phyloP scores from a whole-genome alignment of 2,113 vertebrate genomes.

The Rhinogobius similis region DNA sequence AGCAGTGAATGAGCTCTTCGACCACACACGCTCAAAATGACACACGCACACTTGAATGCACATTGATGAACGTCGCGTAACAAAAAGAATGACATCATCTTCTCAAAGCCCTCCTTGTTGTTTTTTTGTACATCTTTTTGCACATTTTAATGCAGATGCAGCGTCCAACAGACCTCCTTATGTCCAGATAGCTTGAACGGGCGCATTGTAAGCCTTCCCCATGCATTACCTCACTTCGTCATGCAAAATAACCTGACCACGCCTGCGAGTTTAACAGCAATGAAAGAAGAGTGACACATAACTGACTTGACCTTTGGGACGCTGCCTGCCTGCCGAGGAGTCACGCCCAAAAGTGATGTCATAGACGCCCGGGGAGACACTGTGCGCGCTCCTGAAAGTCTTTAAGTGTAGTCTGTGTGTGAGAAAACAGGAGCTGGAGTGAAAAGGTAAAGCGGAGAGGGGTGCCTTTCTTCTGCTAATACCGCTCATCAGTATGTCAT shows the following conservation, averaged over 20 bases:
- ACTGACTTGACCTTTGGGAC: slow-evolving; percentile 64
- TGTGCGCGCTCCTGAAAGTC: slow-evolving; percentile 30
- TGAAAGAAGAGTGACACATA: slow-evolving; percentile 51
- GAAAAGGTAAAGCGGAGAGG: slow-evolving; percentile 37
- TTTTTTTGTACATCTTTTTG: slow-evolving; percentile 38
- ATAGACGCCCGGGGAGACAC: slow-evolving; percentile 40
- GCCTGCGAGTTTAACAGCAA: slow-evolving; percentile 53
- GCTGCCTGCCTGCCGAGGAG: slow-evolving; percentile 31
- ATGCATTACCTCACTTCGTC: slow-evolving; percentile 72
- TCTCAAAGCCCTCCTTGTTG: slow-evolving; percentile 52
- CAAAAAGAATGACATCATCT: slow-evolving; percentile 65
- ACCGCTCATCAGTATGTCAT: slow-evolving; percentile 52
- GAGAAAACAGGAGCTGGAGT: slow-evolving; percentile 6
- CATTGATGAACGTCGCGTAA: slow-evolving; percentile 32
- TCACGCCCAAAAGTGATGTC: slow-evolving; percentile 70
- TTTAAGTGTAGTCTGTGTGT: slow-evolving; percentile 15
- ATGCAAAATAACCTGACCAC: slow-evolving; percentile 17
- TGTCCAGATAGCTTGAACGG: slow-evolving; percentile 67
- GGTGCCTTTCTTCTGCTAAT: slow-evolving; percentile 55
- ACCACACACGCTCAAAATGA: slow-evolving; percentile 31
- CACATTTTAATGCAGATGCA: slow-evolving; percentile 50
- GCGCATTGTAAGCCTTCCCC: slow-evolving; percentile 60
- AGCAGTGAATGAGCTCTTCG: slow-evolving; percentile 27
- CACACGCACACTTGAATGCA: slow-evolving; percentile 16
- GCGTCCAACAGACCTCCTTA: slow-evolving; percentile 65